phyloP scores from a whole-genome alignment of 2,113 vertebrate genomes.

The Apodemus speciosus region DNA sequence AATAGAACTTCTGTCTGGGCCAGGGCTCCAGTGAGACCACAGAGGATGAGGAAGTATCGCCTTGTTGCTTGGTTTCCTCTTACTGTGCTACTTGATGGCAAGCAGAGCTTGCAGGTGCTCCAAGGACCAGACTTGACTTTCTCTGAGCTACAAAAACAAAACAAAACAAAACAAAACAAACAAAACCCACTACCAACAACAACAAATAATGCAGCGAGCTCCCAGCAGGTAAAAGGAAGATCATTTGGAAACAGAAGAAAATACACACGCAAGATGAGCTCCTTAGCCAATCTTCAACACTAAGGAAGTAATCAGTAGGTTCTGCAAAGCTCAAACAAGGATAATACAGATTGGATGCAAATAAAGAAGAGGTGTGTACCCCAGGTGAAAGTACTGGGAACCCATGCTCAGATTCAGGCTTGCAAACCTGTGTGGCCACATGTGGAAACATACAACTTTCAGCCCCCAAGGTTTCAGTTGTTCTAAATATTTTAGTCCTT shows the following conservation, averaged over 20 bases:
- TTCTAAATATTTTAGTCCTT: background rate
- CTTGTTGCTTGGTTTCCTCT: slow-evolving; percentile 7
- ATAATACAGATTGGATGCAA: background rate
- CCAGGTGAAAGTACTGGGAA: background rate
- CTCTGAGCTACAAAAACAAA: background rate
- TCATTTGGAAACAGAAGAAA: background rate
- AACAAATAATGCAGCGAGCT: background rate
- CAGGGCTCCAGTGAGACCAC: slow-evolving; percentile 1
- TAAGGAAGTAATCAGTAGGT: background rate
- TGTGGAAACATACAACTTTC: background rate
- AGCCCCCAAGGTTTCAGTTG: slow-evolving; percentile 9
- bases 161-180: background rate
- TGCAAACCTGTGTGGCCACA: background rate
- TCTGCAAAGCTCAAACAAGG: background rate
- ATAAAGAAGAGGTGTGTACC: background rate
- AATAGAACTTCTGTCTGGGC: background rate
- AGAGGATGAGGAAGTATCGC: slow-evolving; percentile 13
- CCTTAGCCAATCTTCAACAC: background rate
- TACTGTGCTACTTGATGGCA: background rate
- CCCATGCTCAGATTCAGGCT: background rate
- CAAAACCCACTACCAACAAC: background rate
- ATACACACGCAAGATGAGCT: background rate
- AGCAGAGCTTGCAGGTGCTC: background rate
- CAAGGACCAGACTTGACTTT: background rate
- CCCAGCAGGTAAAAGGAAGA: background rate